These are phyloP conservation scores for Peromyscus aztecus DNA, from an alignment of 2,797 vertebrate genomes.

Conservation along the genomic window DNA sequence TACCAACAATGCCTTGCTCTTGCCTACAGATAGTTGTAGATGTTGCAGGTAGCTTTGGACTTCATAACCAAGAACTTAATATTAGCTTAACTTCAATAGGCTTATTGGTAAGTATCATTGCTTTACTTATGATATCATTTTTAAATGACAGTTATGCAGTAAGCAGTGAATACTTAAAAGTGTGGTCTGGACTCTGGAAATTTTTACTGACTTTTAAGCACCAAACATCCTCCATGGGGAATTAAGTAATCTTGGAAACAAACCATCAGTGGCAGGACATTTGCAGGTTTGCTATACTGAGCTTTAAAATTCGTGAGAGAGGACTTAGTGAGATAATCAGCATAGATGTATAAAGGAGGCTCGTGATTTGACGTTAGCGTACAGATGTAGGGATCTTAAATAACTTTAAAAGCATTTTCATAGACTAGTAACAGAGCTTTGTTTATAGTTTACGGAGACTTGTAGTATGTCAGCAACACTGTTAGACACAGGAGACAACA, in stretches of 20 bases:
- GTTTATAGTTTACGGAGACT: neutral
- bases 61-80: constrained; percentile 99
- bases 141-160: constrained; percentile 25
- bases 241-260: constrained; percentile 3
- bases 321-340: neutral
- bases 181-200: neutral
- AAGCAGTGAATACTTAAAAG: constrained; percentile 17
- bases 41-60: constrained; percentile 98
- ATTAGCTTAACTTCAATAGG: constrained; percentile 99
- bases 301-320: constrained; percentile 10
- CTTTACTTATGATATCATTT: constrained; percentile 36
- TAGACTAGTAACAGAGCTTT: constrained; percentile 15
- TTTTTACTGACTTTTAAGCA: constrained; percentile 48
- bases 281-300: constrained; percentile 38
- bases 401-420: constrained; percentile 43
- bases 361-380: neutral
- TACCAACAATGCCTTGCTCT: constrained; percentile 98
- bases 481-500: neutral
- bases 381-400: neutral
- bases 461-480: neutral
- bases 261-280: constrained; percentile 33
- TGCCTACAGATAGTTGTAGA: constrained; percentile 99
- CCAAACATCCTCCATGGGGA: neutral
- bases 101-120: constrained; percentile 91
- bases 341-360: neutral